Base-by-base conservation (phyloP, 2,888 invertebrate genomes). In the Zele albiditarsus region DNA sequence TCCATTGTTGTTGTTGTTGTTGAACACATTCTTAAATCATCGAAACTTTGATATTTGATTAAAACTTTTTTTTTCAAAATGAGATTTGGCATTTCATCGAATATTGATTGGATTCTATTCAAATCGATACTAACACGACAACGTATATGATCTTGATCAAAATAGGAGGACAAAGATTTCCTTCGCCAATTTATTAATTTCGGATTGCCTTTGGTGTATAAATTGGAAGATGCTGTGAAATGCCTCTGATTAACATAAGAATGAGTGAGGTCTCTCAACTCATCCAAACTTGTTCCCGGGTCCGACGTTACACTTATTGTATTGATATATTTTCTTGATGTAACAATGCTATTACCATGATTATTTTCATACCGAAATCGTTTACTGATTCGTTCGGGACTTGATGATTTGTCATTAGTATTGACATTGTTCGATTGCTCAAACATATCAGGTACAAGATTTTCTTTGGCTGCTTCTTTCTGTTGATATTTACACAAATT, bases 91-190 rank as follows among this genome's bases (percentile, higher is more conserved):
- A 83, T 84, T 20, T 75, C 73, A 38, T 78, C 79, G 0, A 88
- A 75, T 2, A 85, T 76, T 14, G 77, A 74, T 53, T 77, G 80
- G 72, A 88, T 84, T 77, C 82, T 87, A 16, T 79, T 77, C 38
- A 89, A 78, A 79, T 88, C 88, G 69, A 88, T 86, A 68, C 87
- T 88, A 49, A 89, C 84, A 82, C 82, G 84, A 58, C 84, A 77
- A 38, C 79, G 53, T 14, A 58, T 60, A 57, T 71, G 38, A 53
- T 73, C 68, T 57, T 3, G 23, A 46, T 46, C 62, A 38, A 42
- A 53, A 60, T 42, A 75, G 38, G 49, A 70, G 53, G 31, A 67
- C 49, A 67, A 63, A 67, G 66, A 73, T 53, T n/a, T 49, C 31
- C 25, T 53, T 28, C 42, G 31, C 16, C 20, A 8, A 33, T 38